Evolutionary conservation across 2,888 invertebrate genomes (phyloP).

Genomic region (Brachyptera putata): DNA sequence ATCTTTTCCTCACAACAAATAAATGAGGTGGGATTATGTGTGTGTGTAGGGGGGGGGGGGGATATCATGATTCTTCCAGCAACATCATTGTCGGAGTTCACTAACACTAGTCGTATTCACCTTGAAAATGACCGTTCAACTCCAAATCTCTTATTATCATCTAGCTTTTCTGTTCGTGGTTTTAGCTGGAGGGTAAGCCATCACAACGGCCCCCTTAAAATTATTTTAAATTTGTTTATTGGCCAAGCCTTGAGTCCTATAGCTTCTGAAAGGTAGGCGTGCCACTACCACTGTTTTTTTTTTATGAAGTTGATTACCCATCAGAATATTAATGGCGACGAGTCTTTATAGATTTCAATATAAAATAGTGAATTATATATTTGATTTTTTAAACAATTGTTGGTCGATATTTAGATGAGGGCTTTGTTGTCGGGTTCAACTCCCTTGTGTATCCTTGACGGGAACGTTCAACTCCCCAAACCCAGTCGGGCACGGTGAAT

Average conservation of each 20-base stretch:
- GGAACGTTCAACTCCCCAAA: slow-evolving; percentile 4
- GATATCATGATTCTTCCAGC: background rate
- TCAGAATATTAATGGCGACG: no score
- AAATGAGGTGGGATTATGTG: no score
- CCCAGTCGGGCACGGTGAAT: background rate
- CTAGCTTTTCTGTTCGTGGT: background rate
- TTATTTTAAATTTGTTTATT: background rate
- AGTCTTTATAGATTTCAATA: no score
- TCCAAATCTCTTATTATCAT: background rate
- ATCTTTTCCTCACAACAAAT: no score
- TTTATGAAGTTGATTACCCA: no score
- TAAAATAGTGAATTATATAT: no score
- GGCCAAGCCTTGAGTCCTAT: background rate
- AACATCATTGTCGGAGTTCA: background rate
- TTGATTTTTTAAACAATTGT: no score
- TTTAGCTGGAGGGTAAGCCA: background rate
- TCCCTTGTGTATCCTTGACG: background rate
- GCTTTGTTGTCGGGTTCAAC: no score
- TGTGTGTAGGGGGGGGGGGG: background rate
- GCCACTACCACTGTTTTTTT: no score
- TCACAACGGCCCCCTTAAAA: background rate
- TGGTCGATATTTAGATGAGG: no score
- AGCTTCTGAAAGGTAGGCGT: background rate
- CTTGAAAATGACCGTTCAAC: slow-evolving; percentile 27
- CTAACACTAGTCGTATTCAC: slow-evolving; percentile 10